Percentiles rank a stretch among this genome's conserved stretches.
These are phyloP conservation scores for Tenualosa ilisha DNA, from an alignment of 2,797 vertebrate species.

Conservation along the genomic window DNA sequence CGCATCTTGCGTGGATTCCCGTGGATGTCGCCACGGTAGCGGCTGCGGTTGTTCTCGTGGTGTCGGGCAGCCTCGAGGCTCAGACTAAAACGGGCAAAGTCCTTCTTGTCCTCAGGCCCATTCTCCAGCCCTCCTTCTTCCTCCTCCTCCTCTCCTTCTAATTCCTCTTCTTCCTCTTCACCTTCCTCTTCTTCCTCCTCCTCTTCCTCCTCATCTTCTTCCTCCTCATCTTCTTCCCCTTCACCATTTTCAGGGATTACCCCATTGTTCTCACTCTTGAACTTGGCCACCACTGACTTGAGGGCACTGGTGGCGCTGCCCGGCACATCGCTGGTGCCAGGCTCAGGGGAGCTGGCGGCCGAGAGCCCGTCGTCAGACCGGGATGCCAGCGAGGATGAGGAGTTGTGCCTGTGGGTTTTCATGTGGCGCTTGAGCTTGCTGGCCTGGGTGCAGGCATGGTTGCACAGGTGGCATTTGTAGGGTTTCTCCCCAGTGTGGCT, in stretches of 20 bases:
- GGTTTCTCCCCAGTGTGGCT: slow-evolving; percentile 99
- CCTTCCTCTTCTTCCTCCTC: slow-evolving; percentile 84
- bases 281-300: slow-evolving; percentile 96
- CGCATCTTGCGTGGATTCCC: slow-evolving; percentile 84
- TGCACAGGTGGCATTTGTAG: slow-evolving; percentile 97
- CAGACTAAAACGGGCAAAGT: slow-evolving; percentile 86
- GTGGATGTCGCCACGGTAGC: slow-evolving; percentile 70
- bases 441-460: slow-evolving; percentile 97
- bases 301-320: slow-evolving; percentile 93
- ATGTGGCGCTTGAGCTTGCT: slow-evolving; percentile 98
- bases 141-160: slow-evolving; percentile 86
- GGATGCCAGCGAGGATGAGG: slow-evolving; percentile 85
- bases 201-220: slow-evolving; percentile 88
- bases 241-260: slow-evolving; percentile 90
- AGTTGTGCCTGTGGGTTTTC: slow-evolving; percentile 98
- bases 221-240: slow-evolving; percentile 89
- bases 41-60: slow-evolving; percentile 88
- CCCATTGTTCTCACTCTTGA: slow-evolving; percentile 92
- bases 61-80: slow-evolving; percentile 91
- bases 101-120: slow-evolving; percentile 73
- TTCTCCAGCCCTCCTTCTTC: slow-evolving; percentile 77
- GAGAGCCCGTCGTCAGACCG: slow-evolving; percentile 95
- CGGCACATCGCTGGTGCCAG: slow-evolving; percentile 90
- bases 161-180: slow-evolving; percentile 80
- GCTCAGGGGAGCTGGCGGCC: slow-evolving; percentile 91